Evolutionary conservation across 2,113 vertebrate species (phyloP).

Genomic region (Porphyrio hochstetteri): DNA sequence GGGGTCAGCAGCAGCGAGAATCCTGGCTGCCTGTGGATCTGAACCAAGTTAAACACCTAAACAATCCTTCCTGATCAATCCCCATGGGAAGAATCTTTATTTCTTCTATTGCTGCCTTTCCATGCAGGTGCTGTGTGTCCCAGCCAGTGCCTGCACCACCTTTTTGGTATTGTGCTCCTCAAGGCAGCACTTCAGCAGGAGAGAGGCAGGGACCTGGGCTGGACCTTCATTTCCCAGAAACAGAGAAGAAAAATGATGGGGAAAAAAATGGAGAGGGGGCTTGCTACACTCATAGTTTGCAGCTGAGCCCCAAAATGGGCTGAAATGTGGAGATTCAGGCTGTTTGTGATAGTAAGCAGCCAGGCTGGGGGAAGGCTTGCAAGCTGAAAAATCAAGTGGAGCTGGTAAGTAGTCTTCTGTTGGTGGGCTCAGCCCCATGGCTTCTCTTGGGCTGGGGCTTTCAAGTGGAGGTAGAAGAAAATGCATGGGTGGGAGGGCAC

Average conservation of each 20-base stretch:
- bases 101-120: not conserved
- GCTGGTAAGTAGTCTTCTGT: not conserved
- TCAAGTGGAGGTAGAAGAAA: not conserved
- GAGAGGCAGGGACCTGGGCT: not conserved
- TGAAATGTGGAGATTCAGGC: not conserved
- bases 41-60: not conserved
- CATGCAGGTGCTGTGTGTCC: not conserved
- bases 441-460: fast-evolving
- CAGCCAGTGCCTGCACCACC: not conserved
- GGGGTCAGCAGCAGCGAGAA: not conserved
- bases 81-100: not conserved
- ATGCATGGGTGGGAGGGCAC: not conserved
- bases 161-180: not conserved
- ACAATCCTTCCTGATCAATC: not conserved
- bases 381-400: not conserved
- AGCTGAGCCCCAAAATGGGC: not conserved
- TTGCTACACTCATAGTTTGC: not conserved
- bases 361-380: not conserved
- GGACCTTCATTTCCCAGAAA: not conserved
- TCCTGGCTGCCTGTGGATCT: not conserved
- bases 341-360: not conserved
- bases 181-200: not conserved
- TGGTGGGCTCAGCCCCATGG: not conserved
- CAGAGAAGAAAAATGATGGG: not conserved
- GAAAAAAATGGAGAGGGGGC: not conserved